These are phyloP conservation scores for Saccostrea echinata DNA, from an alignment of 1,140 invertebrate genomes.

Conservation along the genomic window DNA sequence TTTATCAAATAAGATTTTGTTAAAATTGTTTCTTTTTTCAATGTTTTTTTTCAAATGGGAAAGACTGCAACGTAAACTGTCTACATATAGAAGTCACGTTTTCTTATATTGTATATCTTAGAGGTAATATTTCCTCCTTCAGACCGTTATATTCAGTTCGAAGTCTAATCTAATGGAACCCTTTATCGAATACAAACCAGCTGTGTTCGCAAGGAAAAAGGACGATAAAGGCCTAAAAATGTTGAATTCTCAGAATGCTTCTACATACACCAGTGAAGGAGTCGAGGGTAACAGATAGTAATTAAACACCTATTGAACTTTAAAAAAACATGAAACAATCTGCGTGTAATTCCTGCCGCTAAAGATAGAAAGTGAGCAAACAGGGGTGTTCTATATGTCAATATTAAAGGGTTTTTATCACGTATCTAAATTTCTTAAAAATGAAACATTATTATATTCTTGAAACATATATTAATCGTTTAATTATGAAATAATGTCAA, in stretches of 20 bases:
- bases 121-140: no score
- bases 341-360: neutral
- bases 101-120: no score
- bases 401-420: no score
- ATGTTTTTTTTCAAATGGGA: no score
- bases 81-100: no score
- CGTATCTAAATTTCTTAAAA: no score
- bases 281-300: neutral
- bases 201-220: neutral
- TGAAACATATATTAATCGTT: no score
- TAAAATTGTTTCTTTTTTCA: no score
- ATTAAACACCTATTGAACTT: slow-evolving; percentile 30
- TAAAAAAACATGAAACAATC: neutral
- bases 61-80: no score
- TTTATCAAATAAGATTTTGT: no score
- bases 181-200: neutral
- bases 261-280: neutral
- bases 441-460: no score
- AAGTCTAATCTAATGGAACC: neutral
- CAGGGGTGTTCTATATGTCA: neutral
- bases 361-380: neutral
- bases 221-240: slow-evolving; percentile 1
- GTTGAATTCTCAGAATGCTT: neutral
- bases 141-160: neutral
- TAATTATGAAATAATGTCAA: no score